Conservation (phyloP, 2,113 vertebrate genomes). For the Halcyon malimbica region DNA sequence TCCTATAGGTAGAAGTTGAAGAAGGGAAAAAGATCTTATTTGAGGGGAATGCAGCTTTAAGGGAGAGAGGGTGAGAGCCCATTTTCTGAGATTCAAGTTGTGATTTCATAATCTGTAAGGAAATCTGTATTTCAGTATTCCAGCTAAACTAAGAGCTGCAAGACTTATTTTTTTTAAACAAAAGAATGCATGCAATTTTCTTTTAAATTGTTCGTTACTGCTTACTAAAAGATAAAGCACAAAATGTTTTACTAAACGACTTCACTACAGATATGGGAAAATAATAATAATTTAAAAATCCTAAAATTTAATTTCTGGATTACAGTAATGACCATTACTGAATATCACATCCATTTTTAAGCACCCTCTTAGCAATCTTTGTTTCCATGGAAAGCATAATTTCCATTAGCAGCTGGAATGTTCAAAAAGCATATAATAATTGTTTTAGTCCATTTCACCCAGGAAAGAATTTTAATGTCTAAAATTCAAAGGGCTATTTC, state of each 20-base stretch:
- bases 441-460: constrained; percentile 32
- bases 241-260: constrained; percentile 2
- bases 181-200: neutral
- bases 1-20: neutral
- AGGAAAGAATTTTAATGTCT: neutral
- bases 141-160: neutral
- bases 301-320: constrained; percentile 17
- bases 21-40: neutral
- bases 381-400: constrained; percentile 58
- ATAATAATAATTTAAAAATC: neutral
- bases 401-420: constrained; percentile 19
- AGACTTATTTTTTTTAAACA: neutral
- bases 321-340: neutral
- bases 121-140: constrained; percentile 36
- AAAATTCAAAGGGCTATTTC: constrained; percentile 11
- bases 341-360: constrained; percentile 31
- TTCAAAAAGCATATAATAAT: constrained; percentile 20
- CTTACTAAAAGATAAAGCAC: neutral
- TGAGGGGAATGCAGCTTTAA: constrained; percentile 22
- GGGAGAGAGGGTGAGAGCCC: neutral
- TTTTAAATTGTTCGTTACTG: neutral
- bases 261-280: neutral
- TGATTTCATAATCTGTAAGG: constrained; percentile 10
- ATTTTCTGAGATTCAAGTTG: constrained; percentile 47
- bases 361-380: constrained; percentile 16